Evolutionary conservation across 2,797 vertebrate genomes (phyloP).

Genomic region (Lagocephalus sceleratus): DNA sequence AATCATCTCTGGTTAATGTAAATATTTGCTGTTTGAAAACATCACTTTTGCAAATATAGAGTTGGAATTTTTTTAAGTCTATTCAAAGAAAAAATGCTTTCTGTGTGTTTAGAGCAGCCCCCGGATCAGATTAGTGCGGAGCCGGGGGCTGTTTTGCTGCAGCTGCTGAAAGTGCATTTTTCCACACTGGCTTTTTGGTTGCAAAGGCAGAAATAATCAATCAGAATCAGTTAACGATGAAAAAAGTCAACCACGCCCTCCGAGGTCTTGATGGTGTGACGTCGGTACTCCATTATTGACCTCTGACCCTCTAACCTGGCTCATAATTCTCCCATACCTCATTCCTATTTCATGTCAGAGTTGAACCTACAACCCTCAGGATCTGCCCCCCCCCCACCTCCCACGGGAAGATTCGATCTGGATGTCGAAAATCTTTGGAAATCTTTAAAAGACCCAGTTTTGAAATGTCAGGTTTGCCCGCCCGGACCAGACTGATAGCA

Average conservation of each 20-base stretch:
- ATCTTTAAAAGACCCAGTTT: no score
- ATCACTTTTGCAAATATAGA: not conserved
- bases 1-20: no score
- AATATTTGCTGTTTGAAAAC: no score
- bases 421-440: no score
- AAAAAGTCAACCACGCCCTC: slow-evolving; percentile 33
- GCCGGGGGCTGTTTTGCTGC: slow-evolving; percentile 10
- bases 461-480: no score
- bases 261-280: slow-evolving; percentile 12
- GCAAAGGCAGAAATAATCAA: slow-evolving; percentile 40
- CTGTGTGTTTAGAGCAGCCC: slow-evolving; percentile 7
- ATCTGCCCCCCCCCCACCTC: no score
- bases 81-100: not conserved
- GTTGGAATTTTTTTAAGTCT: not conserved
- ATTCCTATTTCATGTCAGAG: no score
- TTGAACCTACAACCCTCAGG: no score
- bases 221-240: slow-evolving; percentile 37
- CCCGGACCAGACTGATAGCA: no score
- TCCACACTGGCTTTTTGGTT: slow-evolving; percentile 8
- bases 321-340: no score
- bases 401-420: no score
- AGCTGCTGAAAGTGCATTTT: slow-evolving; percentile 30
- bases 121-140: slow-evolving; percentile 25
- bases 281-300: not conserved
- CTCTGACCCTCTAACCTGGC: no score